These are phyloP conservation scores for Collichthys lucidus DNA, from an alignment of 2,113 vertebrate genomes.

Conservation along the genomic window DNA sequence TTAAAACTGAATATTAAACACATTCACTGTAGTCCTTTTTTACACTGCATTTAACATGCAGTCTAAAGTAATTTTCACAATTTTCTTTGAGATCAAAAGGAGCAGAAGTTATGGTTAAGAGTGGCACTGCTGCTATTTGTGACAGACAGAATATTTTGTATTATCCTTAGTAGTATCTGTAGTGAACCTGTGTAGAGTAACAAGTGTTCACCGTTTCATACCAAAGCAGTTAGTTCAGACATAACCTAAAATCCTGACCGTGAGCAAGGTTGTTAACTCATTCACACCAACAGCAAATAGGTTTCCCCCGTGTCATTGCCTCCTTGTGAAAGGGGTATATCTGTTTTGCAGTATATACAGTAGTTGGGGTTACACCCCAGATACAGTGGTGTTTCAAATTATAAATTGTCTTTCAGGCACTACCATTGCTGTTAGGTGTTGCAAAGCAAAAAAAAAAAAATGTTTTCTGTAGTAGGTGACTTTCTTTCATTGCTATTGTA, in stretches of 20 bases:
- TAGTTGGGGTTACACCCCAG: neutral
- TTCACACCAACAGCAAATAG: neutral
- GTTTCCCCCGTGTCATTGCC: neutral
- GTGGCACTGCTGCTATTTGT: neutral
- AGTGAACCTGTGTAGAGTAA: slow-evolving; percentile 31
- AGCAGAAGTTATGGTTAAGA: neutral
- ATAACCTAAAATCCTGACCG: neutral
- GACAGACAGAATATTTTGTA: neutral
- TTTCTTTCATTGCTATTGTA: slow-evolving; percentile 49
- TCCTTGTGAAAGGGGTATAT: neutral
- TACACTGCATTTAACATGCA: neutral
- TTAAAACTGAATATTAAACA: neutral
- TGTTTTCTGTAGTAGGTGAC: slow-evolving; percentile 20
- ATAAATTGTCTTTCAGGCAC: slow-evolving; percentile 17
- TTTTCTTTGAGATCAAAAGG: neutral
- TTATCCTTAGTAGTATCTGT: slow-evolving; percentile 24
- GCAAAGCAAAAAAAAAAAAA: slow-evolving; percentile 8
- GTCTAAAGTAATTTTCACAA: neutral
- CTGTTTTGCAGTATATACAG: slow-evolving; percentile 27
- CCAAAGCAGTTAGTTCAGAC: slow-evolving; percentile 36
- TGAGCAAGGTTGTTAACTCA: neutral
- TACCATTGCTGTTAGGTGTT: slow-evolving; percentile 53
- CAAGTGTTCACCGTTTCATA: slow-evolving; percentile 23
- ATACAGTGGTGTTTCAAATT: slow-evolving; percentile 23
- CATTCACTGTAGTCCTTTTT: neutral